Percentiles rank a stretch among this genome's conserved stretches.
phyloP scores from a whole-genome alignment of 2,888 invertebrate species.

The Ichneumoninae sp. region DNA sequence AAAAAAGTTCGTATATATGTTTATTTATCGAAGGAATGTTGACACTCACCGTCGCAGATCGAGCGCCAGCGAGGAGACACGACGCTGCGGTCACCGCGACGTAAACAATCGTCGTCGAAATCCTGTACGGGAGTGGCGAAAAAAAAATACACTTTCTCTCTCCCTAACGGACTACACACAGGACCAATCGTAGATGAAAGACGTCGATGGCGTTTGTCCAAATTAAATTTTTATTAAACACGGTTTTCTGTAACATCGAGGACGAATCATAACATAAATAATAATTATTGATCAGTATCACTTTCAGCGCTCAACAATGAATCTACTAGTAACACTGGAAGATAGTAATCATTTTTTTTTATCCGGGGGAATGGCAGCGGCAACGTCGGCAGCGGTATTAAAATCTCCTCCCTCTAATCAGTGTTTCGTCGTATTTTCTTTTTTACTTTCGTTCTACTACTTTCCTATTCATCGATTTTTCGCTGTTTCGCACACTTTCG shows the following conservation, averaged over 20 bases:
- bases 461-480: constrained; percentile 57
- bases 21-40: no score
- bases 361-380: constrained; percentile 71
- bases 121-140: constrained; percentile 7
- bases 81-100: neutral
- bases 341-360: constrained; percentile 74
- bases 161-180: constrained; percentile 22
- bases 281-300: constrained; percentile 83
- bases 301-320: constrained; percentile 84
- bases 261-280: constrained; percentile 84
- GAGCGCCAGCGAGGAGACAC: neutral
- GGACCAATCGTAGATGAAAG: constrained; percentile 58
- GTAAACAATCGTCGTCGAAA: neutral
- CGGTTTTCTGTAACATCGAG: constrained; percentile 84
- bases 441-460: constrained; percentile 57
- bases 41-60: constrained; percentile 10
- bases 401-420: constrained; percentile 67
- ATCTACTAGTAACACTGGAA: constrained; percentile 84
- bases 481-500: constrained; percentile 65
- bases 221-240: constrained; percentile 85
- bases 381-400: constrained; percentile 69
- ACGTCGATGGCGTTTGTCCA: constrained; percentile 79
- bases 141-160: constrained; percentile 1
- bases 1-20: no score
- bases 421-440: constrained; percentile 53